Evolutionary conservation across 1,140 invertebrate species (phyloP).

Genomic region (Cotesia typhae): DNA sequence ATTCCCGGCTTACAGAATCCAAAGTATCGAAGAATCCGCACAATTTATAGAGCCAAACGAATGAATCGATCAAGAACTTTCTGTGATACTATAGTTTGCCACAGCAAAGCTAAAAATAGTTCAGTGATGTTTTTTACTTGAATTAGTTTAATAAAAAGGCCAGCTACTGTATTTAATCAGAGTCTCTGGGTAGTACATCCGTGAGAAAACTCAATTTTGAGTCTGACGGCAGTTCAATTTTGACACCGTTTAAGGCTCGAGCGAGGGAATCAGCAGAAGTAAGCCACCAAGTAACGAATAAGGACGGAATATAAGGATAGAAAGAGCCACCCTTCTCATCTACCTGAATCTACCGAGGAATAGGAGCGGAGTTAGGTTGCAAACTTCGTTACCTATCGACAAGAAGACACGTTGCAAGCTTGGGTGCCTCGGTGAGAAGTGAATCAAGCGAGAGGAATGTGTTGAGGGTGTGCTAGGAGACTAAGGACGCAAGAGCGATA

Average conservation of each 20-base stretch:
- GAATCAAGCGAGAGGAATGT: not conserved
- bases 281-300: slow-evolving; percentile 39
- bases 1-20: too few species aligned
- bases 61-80: too few species aligned
- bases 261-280: slow-evolving; percentile 39
- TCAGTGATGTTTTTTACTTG: too few species aligned
- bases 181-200: slow-evolving; percentile 59
- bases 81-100: too few species aligned
- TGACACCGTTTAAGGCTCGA: slow-evolving; percentile 53
- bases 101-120: too few species aligned
- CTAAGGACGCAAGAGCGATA: too few species aligned
- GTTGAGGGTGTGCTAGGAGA: not conserved
- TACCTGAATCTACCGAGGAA: slow-evolving; percentile 20
- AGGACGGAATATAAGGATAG: not conserved
- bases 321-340: slow-evolving; percentile 14
- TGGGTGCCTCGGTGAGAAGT: not conserved
- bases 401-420: slow-evolving; percentile 12
- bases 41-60: too few species aligned
- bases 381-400: slow-evolving; percentile 61
- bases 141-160: not conserved
- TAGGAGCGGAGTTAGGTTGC: slow-evolving; percentile 39
- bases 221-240: slow-evolving; percentile 56
- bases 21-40: too few species aligned
- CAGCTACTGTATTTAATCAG: slow-evolving; percentile 56
- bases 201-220: slow-evolving; percentile 65